Evolutionary conservation across 1,140 invertebrate species (phyloP), one percentile per base, ranked within the genome.

Genomic region (Aradophagus sp.): DNA sequence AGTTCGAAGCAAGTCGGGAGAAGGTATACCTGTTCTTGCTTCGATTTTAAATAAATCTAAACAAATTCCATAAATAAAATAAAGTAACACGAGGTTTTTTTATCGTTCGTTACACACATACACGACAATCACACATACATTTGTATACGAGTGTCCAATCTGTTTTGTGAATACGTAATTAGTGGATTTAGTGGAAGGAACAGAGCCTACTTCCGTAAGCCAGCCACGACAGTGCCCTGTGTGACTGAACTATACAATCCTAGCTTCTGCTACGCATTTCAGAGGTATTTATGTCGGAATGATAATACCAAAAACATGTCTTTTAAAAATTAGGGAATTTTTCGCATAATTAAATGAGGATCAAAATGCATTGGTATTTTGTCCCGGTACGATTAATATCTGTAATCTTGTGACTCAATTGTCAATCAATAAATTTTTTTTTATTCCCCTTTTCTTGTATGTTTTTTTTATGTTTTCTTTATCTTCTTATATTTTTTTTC

Each of bases 271-370:
- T 80, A 85, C 82, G 79, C 81, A 85, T 82, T 84, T 79, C 76
- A 80, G 84, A 86, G 84, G 84, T 86, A 86, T 85, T 86, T 86
- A 86, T 86, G 72, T 82, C 80, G 82, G 83, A 86, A 85, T 85
- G 84, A 85, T 84, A 80, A 82, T 81, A 80, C 76, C 81, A 81
- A 29, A n/a, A 81, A 81, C 72, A 78, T 79, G 78, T 77, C 77
- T 80, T 77, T 72, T 80, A 41, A 38, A 70, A 67, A 35, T 77
- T 77, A n/a, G 63, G 70, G 69, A 56, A 55, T 38, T 53, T 59
- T 56, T 36, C 27, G 41, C 13, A n/a, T n/a, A n/a, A 32, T 31
- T 53, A 66, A 27, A 58, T 31, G 14, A 35, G 13, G 32, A 44
- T 29, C 34, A 58, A 52, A 26, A 56, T 13, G 17, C 23, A 14